phyloP scores from a whole-genome alignment of 2,888 invertebrate species.

The Fragum fragum region DNA sequence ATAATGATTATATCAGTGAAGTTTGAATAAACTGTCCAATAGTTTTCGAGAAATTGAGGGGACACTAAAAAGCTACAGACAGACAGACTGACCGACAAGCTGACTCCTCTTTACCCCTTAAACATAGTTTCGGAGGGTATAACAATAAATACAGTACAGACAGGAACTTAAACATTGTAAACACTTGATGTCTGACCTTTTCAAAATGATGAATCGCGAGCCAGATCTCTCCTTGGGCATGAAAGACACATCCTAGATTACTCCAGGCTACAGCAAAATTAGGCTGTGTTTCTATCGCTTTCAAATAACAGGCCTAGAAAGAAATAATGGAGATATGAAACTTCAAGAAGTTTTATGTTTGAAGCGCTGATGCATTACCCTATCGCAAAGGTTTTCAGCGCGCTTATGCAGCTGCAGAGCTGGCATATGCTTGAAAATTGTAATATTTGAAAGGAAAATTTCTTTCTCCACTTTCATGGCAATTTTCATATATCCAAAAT shows the following conservation, averaged over 20 bases:
- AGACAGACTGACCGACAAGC: no score
- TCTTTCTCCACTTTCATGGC: not conserved
- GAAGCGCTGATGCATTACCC: conserved; percentile 27
- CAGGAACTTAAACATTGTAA: no score
- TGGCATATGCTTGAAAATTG: conserved; percentile 18
- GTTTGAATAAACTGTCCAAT: no score
- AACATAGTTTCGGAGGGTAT: no score
- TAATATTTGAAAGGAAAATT: conserved; percentile 27
- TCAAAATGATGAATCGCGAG: conserved; percentile 99
- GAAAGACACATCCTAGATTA: conserved; percentile 99
- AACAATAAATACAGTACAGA: no score
- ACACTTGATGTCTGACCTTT: conserved; percentile 90
- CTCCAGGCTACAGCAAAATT: conserved; percentile 99
- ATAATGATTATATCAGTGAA: no score
- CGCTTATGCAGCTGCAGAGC: conserved; percentile 12
- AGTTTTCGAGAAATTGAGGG: no score
- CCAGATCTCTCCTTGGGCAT: conserved; percentile 99
- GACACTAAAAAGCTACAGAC: no score
- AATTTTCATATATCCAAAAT: no score
- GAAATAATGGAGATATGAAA: conserved; percentile 11
- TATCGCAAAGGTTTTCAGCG: conserved; percentile 14
- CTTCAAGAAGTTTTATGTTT: not conserved
- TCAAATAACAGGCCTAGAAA: conserved; percentile 98
- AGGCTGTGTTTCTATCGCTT: conserved; percentile 99
- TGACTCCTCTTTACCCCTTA: no score